Conservation (phyloP, 2,888 invertebrate species). For the Tridacna crocea region DNA sequence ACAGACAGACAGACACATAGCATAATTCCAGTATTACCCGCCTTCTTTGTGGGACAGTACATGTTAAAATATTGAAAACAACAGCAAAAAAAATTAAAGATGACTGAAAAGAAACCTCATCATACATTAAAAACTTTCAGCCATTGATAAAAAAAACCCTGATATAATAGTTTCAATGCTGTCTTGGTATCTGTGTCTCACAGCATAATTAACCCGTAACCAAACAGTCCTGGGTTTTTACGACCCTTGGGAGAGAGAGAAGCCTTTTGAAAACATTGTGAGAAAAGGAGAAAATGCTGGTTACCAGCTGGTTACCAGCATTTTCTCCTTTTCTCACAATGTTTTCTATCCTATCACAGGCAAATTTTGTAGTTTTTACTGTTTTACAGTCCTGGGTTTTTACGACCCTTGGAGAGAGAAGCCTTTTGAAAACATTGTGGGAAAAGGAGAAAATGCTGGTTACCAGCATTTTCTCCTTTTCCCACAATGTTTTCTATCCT, state of each 20-base stretch:
- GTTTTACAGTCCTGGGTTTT: no score
- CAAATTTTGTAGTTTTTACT: no score
- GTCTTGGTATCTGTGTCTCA: neutral
- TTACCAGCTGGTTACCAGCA: slow-evolving; percentile 2
- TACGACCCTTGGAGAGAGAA: no score
- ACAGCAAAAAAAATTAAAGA: no score
- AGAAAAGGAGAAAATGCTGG: neutral
- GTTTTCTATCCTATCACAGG: no score
- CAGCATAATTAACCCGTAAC: neutral
- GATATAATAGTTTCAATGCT: no score
- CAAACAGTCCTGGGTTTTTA: neutral
- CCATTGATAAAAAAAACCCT: no score
- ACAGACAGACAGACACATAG: neutral
- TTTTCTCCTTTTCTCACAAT: neutral
- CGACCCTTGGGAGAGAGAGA: no score
- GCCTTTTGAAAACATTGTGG: neutral
- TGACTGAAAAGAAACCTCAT: no score
- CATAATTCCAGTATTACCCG: neutral
- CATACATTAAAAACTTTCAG: no score
- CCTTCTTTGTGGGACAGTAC: no score
- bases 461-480: neutral
- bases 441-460: neutral
- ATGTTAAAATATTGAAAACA: no score
- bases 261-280: neutral
- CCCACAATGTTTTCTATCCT: neutral